A percentile compares a stretch with the other conserved stretches of the same genome.
phyloP scores from a whole-genome alignment of 2,113 vertebrate species.

The Xenopus tropicalis region DNA sequence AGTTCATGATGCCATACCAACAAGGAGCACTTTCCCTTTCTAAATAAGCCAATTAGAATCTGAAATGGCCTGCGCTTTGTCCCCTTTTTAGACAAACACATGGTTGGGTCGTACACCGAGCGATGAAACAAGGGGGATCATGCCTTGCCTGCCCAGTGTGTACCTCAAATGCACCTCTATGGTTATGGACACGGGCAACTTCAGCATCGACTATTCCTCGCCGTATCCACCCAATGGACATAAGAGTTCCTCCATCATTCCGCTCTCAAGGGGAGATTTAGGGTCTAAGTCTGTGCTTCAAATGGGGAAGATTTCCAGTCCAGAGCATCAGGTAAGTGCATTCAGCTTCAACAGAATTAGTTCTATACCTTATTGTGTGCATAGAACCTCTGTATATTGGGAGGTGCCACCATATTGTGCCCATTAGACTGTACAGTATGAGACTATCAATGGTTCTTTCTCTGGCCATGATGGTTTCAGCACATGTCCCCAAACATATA shows the following conservation, averaged over 20 bases:
- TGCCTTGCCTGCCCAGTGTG: neutral
- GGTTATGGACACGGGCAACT: slow-evolving; percentile 25
- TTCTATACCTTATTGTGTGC: too few species aligned
- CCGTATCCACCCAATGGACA: neutral
- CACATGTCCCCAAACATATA: too few species aligned
- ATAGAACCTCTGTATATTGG: too few species aligned
- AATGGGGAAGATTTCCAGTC: neutral
- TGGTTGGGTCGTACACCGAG: neutral
- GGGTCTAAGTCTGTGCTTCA: neutral
- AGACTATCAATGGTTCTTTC: too few species aligned
- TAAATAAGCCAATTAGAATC: neutral
- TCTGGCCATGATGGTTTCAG: too few species aligned
- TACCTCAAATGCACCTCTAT: slow-evolving; percentile 31
- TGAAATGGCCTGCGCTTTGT: neutral
- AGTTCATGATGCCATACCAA: too few species aligned
- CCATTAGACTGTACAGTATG: too few species aligned
- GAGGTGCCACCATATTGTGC: too few species aligned
- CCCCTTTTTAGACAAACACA: neutral
- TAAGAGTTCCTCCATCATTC: neutral
- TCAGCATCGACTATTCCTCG: slow-evolving; percentile 24
- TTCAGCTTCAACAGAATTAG: too few species aligned
- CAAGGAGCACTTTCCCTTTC: too few species aligned
- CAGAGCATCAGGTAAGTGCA: slow-evolving; percentile 1
- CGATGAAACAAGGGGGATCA: neutral
- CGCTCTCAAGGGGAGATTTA: neutral